A percentile compares a stretch with the other conserved stretches of the same genome.
These are phyloP conservation scores for Zosterops borbonicus DNA, from an alignment of 2,113 vertebrate species.

Conservation along the genomic window DNA sequence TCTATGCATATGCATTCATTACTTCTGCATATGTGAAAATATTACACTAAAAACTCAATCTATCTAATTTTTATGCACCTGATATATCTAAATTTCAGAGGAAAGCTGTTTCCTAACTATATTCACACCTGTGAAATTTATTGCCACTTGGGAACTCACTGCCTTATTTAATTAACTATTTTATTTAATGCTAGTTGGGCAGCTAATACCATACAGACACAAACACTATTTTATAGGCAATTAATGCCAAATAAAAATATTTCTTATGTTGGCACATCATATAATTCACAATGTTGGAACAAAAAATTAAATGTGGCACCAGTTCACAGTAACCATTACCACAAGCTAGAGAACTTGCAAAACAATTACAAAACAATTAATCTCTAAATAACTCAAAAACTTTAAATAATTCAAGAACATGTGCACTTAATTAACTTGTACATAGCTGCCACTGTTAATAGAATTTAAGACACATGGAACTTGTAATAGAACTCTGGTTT, in stretches of 20 bases:
- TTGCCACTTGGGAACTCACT: not conserved
- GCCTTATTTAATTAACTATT: not conserved
- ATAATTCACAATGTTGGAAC: conserved; percentile 13
- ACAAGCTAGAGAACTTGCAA: conserved; percentile 8
- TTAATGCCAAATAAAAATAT: conserved; percentile 2
- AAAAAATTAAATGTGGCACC: not conserved
- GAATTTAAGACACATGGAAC: conserved; percentile 12
- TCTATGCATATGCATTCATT: not conserved
- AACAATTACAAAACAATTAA: conserved; percentile 35
- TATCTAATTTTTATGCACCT: not conserved
- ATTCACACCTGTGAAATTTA: not conserved
- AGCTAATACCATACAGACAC: not conserved
- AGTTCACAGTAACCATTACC: not conserved
- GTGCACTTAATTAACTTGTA: not conserved
- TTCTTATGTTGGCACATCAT: conserved; percentile 16
- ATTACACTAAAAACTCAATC: not conserved
- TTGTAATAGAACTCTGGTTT: not conserved
- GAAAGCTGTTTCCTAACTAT: not conserved
- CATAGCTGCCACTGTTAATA: not conserved
- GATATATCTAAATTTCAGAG: not conserved
- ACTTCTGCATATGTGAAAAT: not conserved
- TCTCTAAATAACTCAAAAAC: conserved; percentile 20
- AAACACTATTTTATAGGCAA: not conserved
- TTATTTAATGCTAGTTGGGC: not conserved
- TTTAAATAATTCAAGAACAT: conserved; percentile 30